Base-by-base conservation (phyloP, 2,113 vertebrate species). In the Hipposideros armiger region DNA sequence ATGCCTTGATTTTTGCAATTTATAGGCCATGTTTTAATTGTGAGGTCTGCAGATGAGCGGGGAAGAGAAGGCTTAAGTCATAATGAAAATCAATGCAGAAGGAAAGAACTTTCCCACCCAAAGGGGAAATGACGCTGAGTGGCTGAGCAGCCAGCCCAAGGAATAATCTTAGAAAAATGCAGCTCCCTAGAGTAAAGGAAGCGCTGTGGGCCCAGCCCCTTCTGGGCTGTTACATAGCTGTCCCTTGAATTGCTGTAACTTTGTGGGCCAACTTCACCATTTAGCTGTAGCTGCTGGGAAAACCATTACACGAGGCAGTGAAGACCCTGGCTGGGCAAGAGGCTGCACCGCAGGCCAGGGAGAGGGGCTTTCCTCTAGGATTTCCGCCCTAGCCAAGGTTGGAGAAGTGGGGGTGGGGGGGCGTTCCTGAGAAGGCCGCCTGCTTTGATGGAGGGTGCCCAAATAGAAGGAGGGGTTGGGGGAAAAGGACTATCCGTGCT, bases 111-210 rank as follows among this genome's bases (percentile, higher is more conserved):
- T 98, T 98, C 98, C 98, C 98, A 98, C 98, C 98, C 98, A 98
- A 98, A 98, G 97, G 98, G 98, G 98, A 98, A 98, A 98, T 98
- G 98, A 98, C 96, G 97, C 97, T 95, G 97, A 96, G 84, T 95
- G 96, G 90, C 97, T 95, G 98, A 98, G 97, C 60, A 88, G 96
- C 97, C 97, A 96, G 97, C 97, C 98, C 98, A 98, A 98, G 98
- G 93, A 98, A 98, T 98, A 98, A 99, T 98, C 98, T 93, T 98
- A 98, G 98, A 99, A 98, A 98, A 98, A 98, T 98, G 98, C 95
- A 81, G 96, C 67, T 98, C 98, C 98, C 98, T 97, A 0, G 98
- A 95, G 98, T 80, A 98, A 98, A 98, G 97, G 98, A 98, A 98
- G 95, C 92, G n/a, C 96, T 96, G 91, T 90, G 96, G 98, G 97